Evolutionary conservation across 2,113 vertebrate species (phyloP), one percentile per base, ranked within the genome.

Genomic region (Synchiropus splendidus): DNA sequence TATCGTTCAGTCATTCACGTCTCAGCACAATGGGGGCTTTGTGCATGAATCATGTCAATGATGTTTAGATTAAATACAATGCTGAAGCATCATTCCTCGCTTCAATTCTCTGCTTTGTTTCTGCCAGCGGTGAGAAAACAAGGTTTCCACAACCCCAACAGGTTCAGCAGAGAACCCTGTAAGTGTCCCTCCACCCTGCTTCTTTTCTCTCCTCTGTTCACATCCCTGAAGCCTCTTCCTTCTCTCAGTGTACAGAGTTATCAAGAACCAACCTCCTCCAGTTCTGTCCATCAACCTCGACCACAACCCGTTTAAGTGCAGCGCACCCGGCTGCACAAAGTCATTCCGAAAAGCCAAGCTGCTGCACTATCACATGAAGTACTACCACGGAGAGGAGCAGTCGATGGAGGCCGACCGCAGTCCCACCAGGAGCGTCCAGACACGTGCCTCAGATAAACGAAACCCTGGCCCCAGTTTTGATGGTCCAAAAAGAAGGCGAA

Each of bases 351-450:
- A 95, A 82, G 92, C 92, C 51, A 98, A 97, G 77, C 74, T 98
- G 48, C 75, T 97, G 70, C 89, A 98, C 80, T 98, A 97, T 83
- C 94, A 98, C 52, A 92, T 95, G 90, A 98, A 98, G 70, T 98
- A 97, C 75, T 98, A 96, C 73, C 94, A 98, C 21, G 92, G 92
- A 4, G 87, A 92, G 65, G 91, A 94, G 42, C 88, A 88, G 54
- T 81, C 80, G 30, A 67, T 69, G 39, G 90, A 91, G 59, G 82
- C 76, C 27, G 89, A 88, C 14, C 81, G 80, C 50, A 87, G 67
- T 57, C 80, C 86, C 67, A 68, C 83, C 77, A 85, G 87, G 59
- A 87, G 80, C 45, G 83, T 92, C 54, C 90, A 90, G 56, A 92
- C 89, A 31, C 82, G 89, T 64, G 83, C 85, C 55, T 87, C 87